A percentile compares a stretch with the other conserved stretches of the same genome.
phyloP scores from a whole-genome alignment of 2,797 vertebrate genomes.

The Sphaeramia orbicularis region DNA sequence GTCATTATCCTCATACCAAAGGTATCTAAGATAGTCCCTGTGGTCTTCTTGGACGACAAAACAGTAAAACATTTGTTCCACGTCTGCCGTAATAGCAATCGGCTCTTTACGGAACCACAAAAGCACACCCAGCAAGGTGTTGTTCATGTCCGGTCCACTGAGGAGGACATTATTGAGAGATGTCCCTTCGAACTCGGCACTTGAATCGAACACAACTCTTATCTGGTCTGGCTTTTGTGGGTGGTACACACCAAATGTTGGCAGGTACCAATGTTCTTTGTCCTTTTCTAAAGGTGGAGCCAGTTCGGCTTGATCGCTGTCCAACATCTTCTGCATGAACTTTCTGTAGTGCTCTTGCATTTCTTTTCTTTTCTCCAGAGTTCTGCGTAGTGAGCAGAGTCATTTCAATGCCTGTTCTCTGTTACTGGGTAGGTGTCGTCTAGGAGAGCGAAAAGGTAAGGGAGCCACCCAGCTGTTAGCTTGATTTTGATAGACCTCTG shows the following conservation, averaged over 20 bases:
- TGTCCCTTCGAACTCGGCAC: neutral
- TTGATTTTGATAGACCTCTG: neutral
- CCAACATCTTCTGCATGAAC: slow-evolving; percentile 25
- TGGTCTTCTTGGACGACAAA: neutral
- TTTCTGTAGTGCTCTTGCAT: slow-evolving; percentile 12
- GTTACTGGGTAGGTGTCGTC: slow-evolving; percentile 1
- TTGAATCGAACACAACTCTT: too few relatives aligned
- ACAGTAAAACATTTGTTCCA: slow-evolving; percentile 18
- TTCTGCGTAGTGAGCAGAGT: too few relatives aligned
- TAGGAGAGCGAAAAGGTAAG: neutral
- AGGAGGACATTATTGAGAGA: slow-evolving; percentile 1
- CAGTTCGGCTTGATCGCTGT: slow-evolving; percentile 11
- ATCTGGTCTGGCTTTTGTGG: neutral
- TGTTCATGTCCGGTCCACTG: slow-evolving; percentile 10
- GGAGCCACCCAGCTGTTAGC: slow-evolving; percentile 17
- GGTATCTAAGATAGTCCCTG: neutral
- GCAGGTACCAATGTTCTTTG: slow-evolving; percentile 29
- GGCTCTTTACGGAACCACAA: neutral
- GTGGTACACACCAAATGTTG: slow-evolving; percentile 11
- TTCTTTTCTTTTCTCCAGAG: too few relatives aligned
- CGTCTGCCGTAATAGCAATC: neutral
- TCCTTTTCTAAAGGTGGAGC: neutral
- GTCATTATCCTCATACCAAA: slow-evolving; percentile 15
- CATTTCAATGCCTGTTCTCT: slow-evolving; percentile 5
- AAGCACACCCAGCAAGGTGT: neutral